Conservation (phyloP, 2,797 vertebrate species). For the Cossypha polioptera region DNA sequence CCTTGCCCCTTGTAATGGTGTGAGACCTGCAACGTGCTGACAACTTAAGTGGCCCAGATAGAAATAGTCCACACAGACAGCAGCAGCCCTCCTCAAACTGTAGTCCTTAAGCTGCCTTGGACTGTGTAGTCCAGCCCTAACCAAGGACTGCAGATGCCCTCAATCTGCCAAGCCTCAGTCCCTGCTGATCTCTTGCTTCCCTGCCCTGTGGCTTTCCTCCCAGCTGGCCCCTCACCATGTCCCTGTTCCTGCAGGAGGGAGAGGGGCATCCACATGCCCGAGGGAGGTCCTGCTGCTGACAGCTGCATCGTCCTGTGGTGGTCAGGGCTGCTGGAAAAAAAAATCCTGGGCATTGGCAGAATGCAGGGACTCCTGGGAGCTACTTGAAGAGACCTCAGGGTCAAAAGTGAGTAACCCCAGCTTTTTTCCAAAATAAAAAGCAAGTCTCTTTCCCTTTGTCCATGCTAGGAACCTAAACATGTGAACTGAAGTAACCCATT, state of each 20-base stretch:
- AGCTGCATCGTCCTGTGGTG: fast-evolving
- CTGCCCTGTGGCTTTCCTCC: neutral
- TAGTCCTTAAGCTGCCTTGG: fast-evolving
- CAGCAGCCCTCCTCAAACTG: neutral
- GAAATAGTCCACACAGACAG: neutral
- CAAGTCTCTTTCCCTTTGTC: neutral
- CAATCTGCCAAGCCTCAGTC: neutral
- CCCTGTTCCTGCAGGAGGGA: neutral
- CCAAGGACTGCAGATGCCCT: neutral
- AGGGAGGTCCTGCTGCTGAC: neutral
- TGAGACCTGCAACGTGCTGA: neutral
- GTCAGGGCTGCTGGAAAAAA: neutral
- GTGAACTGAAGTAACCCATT: conserved; percentile 55
- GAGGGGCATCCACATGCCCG: neutral
- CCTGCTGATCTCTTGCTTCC: neutral
- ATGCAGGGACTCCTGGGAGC: neutral
- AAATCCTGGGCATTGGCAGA: neutral
- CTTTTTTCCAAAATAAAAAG: neutral
- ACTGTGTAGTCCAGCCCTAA: neutral
- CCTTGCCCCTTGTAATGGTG: neutral
- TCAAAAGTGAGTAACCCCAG: neutral
- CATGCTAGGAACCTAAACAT: neutral
- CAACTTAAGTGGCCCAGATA: neutral
- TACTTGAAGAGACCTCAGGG: neutral
- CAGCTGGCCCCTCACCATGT: fast-evolving